Evolutionary conservation across 2,113 vertebrate genomes (phyloP).

Genomic region (Indri indri): DNA sequence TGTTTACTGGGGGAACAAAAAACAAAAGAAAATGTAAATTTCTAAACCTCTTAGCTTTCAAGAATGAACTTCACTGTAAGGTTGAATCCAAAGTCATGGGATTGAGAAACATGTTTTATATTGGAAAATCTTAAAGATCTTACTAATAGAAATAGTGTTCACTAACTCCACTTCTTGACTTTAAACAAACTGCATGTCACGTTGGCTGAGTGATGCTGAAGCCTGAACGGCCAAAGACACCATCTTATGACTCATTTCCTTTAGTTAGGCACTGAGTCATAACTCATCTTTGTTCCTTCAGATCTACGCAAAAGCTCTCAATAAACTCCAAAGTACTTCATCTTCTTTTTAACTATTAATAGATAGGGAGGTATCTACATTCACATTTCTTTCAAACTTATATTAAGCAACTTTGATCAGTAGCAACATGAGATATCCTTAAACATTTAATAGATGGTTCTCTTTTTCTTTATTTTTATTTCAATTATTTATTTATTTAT

Average conservation of each 20-base stretch:
- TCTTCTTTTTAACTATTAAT: slow-evolving; percentile 24
- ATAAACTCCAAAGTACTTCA: slow-evolving; percentile 42
- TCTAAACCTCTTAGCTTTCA: not conserved
- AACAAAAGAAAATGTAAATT: not conserved
- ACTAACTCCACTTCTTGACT: slow-evolving; percentile 11
- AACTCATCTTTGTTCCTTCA: slow-evolving; percentile 61
- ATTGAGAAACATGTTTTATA: slow-evolving; percentile 3
- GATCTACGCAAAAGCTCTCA: slow-evolving; percentile 37
- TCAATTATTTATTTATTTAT: no score
- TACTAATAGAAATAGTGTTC: slow-evolving; percentile 50
- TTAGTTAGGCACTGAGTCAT: slow-evolving; percentile 74
- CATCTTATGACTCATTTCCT: slow-evolving; percentile 82
- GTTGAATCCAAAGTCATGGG: not conserved
- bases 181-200: slow-evolving; percentile 52
- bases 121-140: slow-evolving; percentile 16
- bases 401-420: not conserved
- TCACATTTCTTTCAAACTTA: not conserved
- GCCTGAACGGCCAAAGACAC: slow-evolving; percentile 30
- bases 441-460: not conserved
- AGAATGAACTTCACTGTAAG: not conserved
- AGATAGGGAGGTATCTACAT: not conserved
- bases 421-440: not conserved
- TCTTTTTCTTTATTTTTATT: not conserved
- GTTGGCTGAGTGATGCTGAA: slow-evolving; percentile 52
- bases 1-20: not conserved